Evolutionary conservation across 37 sponge, comb jelly and placozoan species (phyloP), one percentile per base, ranked within the genome.

Genomic region (Aphrocallistes beatrix): DNA sequence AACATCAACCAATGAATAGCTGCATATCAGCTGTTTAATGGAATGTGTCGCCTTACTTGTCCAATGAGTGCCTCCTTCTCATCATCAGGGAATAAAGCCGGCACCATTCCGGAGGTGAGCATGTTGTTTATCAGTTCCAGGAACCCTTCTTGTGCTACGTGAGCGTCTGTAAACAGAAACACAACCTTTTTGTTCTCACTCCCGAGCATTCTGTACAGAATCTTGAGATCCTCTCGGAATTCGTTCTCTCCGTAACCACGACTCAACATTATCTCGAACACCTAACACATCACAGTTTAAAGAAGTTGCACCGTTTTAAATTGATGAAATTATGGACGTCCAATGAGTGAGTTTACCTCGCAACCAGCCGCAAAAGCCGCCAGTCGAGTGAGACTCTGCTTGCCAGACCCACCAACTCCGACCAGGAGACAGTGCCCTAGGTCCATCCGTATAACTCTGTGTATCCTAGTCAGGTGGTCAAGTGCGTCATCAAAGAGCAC

Each of bases 21-120:
- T n/a, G n/a, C n/a, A n/a, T n/a, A n/a, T n/a, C n/a, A n/a, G n/a
- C n/a, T n/a, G n/a, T n/a, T n/a, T n/a, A 60, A 6, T 60, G 75
- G 75, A 60, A 60, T 60, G 75, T 60, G 21, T 6, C 45, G 17
- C 3, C 81, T 82, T 49, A 93, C 91, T 84, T 94, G 89, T 82
- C 91, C 91, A 51, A 94, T 89, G 39, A 97, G 88, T 17, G 85
- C 86, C 49, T 98, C 99, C 82, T 93, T 95, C 83, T 98, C 99
- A 83, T 98, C 99, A 88, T 98, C 99, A 75, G 94, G 87, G 82
- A 94, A 95, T 37, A 98, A 88, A 25, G 96, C 96, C 9, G 99
- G 99, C 17, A 98, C 99, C 99, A 95, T 95, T 1, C 99, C 99
- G 81, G 94, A 91, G 0, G 99, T 98, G 81, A 98, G 85, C 99